These are phyloP conservation scores for Pseudococcus jackbeardsleyi DNA, from an alignment of 2,888 invertebrate species.

Conservation along the genomic window DNA sequence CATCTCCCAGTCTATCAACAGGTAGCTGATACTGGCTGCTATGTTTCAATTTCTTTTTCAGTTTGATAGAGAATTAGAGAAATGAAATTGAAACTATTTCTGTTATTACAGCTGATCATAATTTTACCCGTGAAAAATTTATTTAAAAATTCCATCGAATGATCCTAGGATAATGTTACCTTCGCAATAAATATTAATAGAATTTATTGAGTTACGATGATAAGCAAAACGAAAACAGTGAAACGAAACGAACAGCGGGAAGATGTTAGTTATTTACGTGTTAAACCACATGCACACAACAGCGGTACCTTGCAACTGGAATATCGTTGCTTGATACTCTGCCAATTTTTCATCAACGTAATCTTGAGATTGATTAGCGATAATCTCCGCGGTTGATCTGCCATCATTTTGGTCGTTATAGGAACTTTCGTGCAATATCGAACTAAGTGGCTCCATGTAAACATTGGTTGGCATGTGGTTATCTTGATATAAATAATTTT, in stretches of 20 bases:
- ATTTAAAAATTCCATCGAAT: slow-evolving; percentile 5
- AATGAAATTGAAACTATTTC: background rate
- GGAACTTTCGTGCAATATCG: slow-evolving; percentile 76
- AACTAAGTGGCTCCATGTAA: slow-evolving; percentile 80
- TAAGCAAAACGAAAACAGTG: slow-evolving; percentile 32
- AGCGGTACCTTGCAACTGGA: slow-evolving; percentile 85
- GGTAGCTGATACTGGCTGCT: background rate
- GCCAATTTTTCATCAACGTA: slow-evolving; percentile 94
- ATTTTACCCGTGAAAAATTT: background rate
- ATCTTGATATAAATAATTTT: slow-evolving; percentile 68
- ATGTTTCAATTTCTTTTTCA: background rate
- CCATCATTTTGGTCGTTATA: slow-evolving; percentile 74
- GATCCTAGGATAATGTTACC: background rate
- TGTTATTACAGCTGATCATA: background rate
- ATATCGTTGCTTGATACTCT: slow-evolving; percentile 93
- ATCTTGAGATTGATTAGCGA: slow-evolving; percentile 93
- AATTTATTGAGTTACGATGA: slow-evolving; percentile 44
- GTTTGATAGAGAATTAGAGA: background rate
- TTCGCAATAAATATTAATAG: slow-evolving; percentile 17
- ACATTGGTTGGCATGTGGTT: slow-evolving; percentile 66
- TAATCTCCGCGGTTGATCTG: slow-evolving; percentile 91
- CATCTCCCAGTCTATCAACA: background rate
- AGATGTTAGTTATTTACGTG: slow-evolving; percentile 36
- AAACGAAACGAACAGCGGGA: slow-evolving; percentile 34
- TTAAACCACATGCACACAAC: background rate